Evolutionary conservation across 2,113 vertebrate genomes (phyloP).

Genomic region (Leiothrix lutea): DNA sequence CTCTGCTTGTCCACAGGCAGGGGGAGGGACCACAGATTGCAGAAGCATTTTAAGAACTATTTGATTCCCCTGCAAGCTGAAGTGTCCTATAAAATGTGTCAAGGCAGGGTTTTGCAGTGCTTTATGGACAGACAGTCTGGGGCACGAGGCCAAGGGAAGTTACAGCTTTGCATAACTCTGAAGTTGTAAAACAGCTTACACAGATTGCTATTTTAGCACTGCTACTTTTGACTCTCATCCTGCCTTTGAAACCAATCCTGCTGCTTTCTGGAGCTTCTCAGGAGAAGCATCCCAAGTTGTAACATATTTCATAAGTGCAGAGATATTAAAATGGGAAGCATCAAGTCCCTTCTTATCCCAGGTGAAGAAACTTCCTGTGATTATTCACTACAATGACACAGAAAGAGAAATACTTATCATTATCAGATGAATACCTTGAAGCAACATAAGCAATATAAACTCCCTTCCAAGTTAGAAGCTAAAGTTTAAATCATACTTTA

Average conservation of each 20-base stretch:
- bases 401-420: not conserved
- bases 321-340: not conserved
- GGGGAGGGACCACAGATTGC: fast-evolving
- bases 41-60: not conserved
- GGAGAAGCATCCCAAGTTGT: not conserved
- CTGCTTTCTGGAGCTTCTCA: not conserved
- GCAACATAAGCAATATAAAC: not conserved
- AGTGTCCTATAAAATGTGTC: not conserved
- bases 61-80: not conserved
- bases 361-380: not conserved
- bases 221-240: not conserved
- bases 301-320: not conserved
- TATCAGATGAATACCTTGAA: not conserved
- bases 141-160: not conserved
- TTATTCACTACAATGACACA: not conserved
- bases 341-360: not conserved
- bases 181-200: not conserved
- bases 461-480: not conserved
- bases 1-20: not conserved
- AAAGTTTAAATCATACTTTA: not conserved
- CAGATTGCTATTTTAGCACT: not conserved
- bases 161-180: not conserved
- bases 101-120: not conserved
- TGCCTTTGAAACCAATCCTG: not conserved
- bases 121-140: not conserved